Evolutionary conservation across 2,113 vertebrate genomes (phyloP).

Genomic region (rabbit (Oryctolagus cuniculus)): mOryCun1.1 NC_091433.1:791001-791500

Average conservation of each 20-base stretch:
- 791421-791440: neutral
- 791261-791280: no score
- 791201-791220: neutral
- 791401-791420: neutral
- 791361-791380: neutral
- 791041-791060: neutral
- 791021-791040: neutral
- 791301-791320: neutral
- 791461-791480: neutral
- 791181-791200: neutral
- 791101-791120: neutral
- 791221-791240: neutral
- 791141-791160: neutral
- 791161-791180: rapidly evolving
- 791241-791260: no score
- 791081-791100: rapidly evolving
- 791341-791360: neutral
- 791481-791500: neutral
- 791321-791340: neutral
- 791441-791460: neutral
- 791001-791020: neutral
- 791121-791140: neutral
- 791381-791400: neutral
- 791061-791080: neutral
- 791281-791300: neutral